phyloP scores from a whole-genome alignment of 2,888 invertebrate genomes.

The Cecidostiba fungosa region DNA sequence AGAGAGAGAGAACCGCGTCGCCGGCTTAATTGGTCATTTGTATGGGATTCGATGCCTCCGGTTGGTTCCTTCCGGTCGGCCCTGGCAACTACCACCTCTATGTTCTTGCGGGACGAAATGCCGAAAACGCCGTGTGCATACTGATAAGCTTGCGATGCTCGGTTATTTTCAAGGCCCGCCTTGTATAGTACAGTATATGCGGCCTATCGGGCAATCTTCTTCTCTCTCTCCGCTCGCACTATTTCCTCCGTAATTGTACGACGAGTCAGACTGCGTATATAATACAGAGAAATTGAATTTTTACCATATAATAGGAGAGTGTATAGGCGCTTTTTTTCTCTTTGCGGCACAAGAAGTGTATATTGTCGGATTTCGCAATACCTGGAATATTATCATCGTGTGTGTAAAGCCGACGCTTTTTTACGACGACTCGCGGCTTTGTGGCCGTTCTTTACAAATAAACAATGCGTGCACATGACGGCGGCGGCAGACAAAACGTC shows the following conservation, averaged over 20 bases:
- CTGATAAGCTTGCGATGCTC: conserved; percentile 57
- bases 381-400: conserved; percentile 30
- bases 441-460: neutral
- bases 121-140: conserved; percentile 66
- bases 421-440: neutral
- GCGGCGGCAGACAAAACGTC: neutral
- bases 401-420: neutral
- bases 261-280: conserved; percentile 24
- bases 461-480: conserved; percentile 6
- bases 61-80: conserved; percentile 74
- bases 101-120: conserved; percentile 63
- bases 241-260: conserved; percentile 60
- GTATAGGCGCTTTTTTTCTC: conserved; percentile 29
- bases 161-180: conserved; percentile 65
- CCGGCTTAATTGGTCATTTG: conserved; percentile 75
- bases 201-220: conserved; percentile 45
- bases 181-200: neutral
- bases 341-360: neutral
- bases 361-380: conserved; percentile 45
- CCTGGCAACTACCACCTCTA: conserved; percentile 57
- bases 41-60: conserved; percentile 73
- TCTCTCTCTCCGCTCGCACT: neutral
- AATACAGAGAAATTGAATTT: conserved; percentile 60
- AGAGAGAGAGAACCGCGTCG: neutral
- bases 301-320: neutral